Evolutionary conservation across 2,888 invertebrate species (phyloP), one percentile per base, ranked within the genome.

Genomic region (Lepetodrilus schrolli): DNA sequence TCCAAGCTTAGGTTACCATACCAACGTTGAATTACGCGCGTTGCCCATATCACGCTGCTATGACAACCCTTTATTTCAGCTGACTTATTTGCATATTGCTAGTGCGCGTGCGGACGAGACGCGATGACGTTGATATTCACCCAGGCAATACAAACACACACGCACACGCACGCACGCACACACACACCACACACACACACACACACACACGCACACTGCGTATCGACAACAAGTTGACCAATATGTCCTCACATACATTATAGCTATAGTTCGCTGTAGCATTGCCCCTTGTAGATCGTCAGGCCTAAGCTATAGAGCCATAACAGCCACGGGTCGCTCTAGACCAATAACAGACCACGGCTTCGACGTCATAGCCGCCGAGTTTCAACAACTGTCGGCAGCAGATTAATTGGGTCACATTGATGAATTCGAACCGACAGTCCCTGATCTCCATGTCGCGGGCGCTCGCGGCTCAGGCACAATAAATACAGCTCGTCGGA

Each of bases 71-170:
- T 34, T 65, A 72, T 65, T 34, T 34, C 34, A n/a, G 72, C 51
- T 72, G 48, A 23, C 66, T 70, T 43, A 72, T 72, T 72, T 72
- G 66, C 72, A 72, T 66, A 72, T 66, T 72, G 72, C 72, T 66
- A n/a, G 58, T 58, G 58, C 17, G 43, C 43, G 43, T 43, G 43
- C 43, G 43, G 43, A 43, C 43, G 17, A 43, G 43, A 17, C 43
- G 13, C 43, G 26, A 26, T 23, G 58, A 58, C 58, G 58, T 34
- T 23, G 26, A 23, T 58, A 30, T 30, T n/a, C 26, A 58, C 34
- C 30, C 17, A 30, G 58, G 58, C 17, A 58, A 58, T 58, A 17
- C 30, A 58, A n/a, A n/a, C n/a, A n/a, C n/a, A n/a, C n/a, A n/a
- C n/a, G n/a, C n/a, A n/a, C n/a, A n/a, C n/a, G n/a, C n/a, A n/a